These are phyloP conservation scores for Chaetops frenatus DNA, from an alignment of 2,113 vertebrate species.

Conservation along the genomic window DNA sequence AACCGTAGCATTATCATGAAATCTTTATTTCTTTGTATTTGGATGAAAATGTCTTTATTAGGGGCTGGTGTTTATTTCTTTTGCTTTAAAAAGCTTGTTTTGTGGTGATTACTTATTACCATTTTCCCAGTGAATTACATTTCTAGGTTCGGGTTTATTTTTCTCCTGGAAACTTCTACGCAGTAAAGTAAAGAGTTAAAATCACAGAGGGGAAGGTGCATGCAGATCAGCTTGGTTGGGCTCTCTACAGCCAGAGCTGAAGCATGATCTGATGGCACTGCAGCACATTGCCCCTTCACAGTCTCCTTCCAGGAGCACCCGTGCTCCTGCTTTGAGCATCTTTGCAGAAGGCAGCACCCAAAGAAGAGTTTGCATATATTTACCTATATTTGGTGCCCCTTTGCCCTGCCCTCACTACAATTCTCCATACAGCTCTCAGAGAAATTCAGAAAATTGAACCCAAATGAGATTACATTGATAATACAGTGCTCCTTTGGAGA, in stretches of 20 bases:
- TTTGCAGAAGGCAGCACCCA: neutral
- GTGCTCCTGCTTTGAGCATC: neutral
- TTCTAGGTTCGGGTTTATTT: neutral
- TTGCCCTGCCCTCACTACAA: neutral
- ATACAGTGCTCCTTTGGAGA: neutral
- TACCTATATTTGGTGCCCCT: neutral
- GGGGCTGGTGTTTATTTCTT: neutral
- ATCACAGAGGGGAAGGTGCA: neutral
- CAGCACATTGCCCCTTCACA: neutral
- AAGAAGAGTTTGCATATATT: neutral
- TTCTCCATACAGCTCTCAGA: neutral
- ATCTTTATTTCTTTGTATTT: neutral
- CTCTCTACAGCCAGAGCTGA: neutral
- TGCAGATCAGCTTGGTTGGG: neutral
- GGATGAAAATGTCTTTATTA: neutral
- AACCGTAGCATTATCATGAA: neutral
- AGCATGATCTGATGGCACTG: neutral
- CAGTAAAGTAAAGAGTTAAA: neutral
- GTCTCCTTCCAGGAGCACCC: neutral
- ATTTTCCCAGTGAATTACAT: neutral
- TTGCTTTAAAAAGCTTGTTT: neutral
- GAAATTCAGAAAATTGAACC: constrained; percentile 24
- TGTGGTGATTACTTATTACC: neutral
- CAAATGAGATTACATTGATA: constrained; percentile 50
- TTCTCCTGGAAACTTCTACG: neutral